Evolutionary conservation across 2,888 invertebrate genomes (phyloP), one percentile per base, ranked within the genome.

Genomic region (Spodoptera littoralis): DNA sequence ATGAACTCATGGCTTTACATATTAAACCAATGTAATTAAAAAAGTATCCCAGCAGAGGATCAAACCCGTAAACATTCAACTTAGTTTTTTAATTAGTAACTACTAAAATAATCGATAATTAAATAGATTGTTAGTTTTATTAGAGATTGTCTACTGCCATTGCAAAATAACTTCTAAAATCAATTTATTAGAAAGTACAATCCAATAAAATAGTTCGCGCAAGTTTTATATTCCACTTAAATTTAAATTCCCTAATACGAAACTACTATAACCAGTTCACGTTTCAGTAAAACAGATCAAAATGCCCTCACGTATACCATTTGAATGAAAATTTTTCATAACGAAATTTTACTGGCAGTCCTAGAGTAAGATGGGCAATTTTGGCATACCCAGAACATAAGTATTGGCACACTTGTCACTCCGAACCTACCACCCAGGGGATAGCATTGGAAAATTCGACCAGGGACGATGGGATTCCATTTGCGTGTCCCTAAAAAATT

Each of bases 391-490:
- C 67, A 60, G 68, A 72, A 80, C 68, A 77, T 81, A 80, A 75
- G 77, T 80, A 83, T 79, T 82, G 77, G 73, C 65, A 70, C 76
- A 80, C 77, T 85, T 82, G 85, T 86, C 88, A 87, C 87, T 86
- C 83, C 64, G 80, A 60, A 58, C 64, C 66, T 57, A 62, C 63
- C 71, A 79, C 79, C 77, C 73, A 52, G 82, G 86, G 80, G 76
- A 69, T 45, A 62, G 57, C 74, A 75, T 79, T 72, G 73, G 80
- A 79, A 85, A 89, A 89, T 90, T 87, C 82, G 85, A 77, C 84
- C 81, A 72, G 89, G 87, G 87, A 87, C 68, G 81, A 70, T 73
- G 86, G 85, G 86, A 86, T 78, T 76, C 80, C 77, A 80, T 83
- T 84, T 80, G 67, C 64, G 52, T 71, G 64, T 66, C 18, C 57